Percentiles rank a stretch among this genome's conserved stretches.
Conservation (phyloP, 2,888 invertebrate species). For the Andrena marginata region DNA sequence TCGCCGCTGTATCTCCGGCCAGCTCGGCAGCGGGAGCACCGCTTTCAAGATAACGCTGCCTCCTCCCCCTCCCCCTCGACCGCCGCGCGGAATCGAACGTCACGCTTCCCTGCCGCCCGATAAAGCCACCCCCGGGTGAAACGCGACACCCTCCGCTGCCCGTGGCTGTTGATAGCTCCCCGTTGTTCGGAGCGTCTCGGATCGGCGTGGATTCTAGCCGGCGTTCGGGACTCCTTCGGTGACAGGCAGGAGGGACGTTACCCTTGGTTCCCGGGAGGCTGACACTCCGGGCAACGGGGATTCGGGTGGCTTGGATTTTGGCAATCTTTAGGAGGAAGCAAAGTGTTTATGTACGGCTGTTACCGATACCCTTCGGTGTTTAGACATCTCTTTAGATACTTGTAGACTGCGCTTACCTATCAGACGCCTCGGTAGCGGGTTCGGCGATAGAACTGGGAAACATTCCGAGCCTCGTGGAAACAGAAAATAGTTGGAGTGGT, state of each 20-base stretch:
- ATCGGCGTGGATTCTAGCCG: neutral
- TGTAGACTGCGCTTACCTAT: neutral
- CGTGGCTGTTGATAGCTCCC: too few relatives aligned
- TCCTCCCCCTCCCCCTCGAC: slow-evolving; percentile 6
- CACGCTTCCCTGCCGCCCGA: slow-evolving; percentile 49
- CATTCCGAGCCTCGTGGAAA: slow-evolving; percentile 11
- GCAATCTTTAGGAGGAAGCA: neutral
- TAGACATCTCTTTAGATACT: neutral
- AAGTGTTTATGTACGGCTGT: too few relatives aligned
- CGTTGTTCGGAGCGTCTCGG: neutral
- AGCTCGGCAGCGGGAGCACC: slow-evolving; percentile 51
- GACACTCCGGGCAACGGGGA: neutral
- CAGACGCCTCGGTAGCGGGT: neutral
- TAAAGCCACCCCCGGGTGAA: slow-evolving; percentile 58
- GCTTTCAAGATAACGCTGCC: slow-evolving; percentile 61
- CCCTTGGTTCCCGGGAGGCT: neutral
- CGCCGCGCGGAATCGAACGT: slow-evolving; percentile 58
- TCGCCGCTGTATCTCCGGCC: slow-evolving; percentile 67
- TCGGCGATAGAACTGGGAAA: neutral
- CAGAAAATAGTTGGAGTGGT: slow-evolving; percentile 44
- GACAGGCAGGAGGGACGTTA: neutral
- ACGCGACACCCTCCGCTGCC: slow-evolving; percentile 37
- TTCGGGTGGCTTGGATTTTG: neutral
- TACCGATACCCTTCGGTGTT: neutral
- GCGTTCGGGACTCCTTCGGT: neutral